These are phyloP conservation scores for Urosaurus nigricauda DNA, from an alignment of 2,797 vertebrate species.

Conservation along the genomic window DNA sequence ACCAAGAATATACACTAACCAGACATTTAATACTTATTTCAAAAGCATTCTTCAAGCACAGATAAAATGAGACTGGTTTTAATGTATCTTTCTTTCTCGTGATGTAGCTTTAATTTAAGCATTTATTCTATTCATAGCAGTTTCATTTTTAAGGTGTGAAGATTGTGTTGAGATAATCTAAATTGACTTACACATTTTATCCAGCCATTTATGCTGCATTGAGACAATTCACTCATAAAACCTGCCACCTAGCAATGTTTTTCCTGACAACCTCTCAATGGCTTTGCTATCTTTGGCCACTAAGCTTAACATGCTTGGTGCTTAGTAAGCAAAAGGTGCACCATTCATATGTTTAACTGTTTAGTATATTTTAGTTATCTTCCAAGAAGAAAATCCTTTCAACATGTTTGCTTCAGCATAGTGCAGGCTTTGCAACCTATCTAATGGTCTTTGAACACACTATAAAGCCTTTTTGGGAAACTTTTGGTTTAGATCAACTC, in stretches of 20 bases:
- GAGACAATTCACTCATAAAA: background rate
- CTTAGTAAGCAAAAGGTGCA: background rate
- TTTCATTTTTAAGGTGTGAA: conserved; percentile 4
- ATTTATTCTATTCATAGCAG: background rate
- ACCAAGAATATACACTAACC: background rate
- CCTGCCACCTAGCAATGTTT: background rate
- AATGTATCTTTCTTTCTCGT: conserved; percentile 1
- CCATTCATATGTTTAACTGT: background rate
- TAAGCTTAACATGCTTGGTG: background rate
- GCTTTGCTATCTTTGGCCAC: background rate
- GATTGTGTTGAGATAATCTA: background rate
- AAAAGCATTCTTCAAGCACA: background rate
- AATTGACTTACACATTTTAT: background rate
- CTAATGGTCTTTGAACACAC: background rate
- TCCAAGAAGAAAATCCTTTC: background rate
- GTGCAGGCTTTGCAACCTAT: background rate
- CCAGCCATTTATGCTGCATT: background rate
- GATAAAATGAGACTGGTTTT: background rate
- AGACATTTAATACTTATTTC: background rate
- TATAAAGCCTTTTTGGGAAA: background rate
- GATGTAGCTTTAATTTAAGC: background rate
- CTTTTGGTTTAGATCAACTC: background rate
- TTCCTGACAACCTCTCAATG: too few species aligned
- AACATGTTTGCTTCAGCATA: background rate
- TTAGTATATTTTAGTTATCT: background rate